Conservation (phyloP, 2,797 vertebrate genomes). For the Enteromius mattozi region DNA sequence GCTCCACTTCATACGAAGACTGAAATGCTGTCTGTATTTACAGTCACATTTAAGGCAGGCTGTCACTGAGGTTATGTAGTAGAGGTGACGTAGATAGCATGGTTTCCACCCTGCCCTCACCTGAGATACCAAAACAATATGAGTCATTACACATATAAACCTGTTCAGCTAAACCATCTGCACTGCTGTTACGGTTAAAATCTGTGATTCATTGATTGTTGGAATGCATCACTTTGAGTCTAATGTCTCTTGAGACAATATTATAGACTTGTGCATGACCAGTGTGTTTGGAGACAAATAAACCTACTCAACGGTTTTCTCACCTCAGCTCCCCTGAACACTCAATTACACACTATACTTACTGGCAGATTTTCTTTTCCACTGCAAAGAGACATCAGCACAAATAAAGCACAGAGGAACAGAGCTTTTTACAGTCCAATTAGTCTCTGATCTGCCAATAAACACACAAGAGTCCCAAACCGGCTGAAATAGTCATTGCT, state of each 20-base stretch:
- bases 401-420: conserved; percentile 23
- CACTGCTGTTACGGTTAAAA: neutral
- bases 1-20: neutral
- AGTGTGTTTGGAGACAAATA: conserved; percentile 30
- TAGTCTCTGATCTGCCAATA: conserved; percentile 20
- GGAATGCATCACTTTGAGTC: neutral
- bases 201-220: neutral
- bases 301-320: conserved; percentile 42
- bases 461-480: neutral
- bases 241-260: conserved; percentile 13
- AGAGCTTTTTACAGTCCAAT: conserved; percentile 15
- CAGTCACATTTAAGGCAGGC: neutral
- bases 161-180: neutral
- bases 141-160: neutral
- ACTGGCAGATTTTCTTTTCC: conserved; percentile 12
- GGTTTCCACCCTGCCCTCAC: neutral
- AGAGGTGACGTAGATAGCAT: neutral
- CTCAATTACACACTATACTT: conserved; percentile 34
- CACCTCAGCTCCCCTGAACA: conserved; percentile 34
- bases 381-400: conserved; percentile 32
- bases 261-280: conserved; percentile 12
- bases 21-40: neutral
- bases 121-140: neutral
- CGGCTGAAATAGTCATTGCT: neutral
- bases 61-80: neutral